Evolutionary conservation across 1,140 invertebrate genomes (phyloP), one percentile per base, ranked within the genome.

Genomic region (Galleria mellonella): DNA sequence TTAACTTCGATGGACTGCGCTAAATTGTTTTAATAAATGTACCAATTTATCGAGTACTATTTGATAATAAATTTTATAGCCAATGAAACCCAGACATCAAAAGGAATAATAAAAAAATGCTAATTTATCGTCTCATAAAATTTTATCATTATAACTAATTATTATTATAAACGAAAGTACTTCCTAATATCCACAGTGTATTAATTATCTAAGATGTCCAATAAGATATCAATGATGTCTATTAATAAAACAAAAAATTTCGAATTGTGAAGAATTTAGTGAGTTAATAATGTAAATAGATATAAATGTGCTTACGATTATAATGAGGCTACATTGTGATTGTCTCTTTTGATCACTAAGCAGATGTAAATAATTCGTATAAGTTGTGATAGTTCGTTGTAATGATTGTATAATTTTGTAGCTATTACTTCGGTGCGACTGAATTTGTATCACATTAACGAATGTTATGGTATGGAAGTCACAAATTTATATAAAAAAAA

Each of bases 311-410:
- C 65, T 77, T 72, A 66, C 46, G 64, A 50, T 57, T 44, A 49
- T 58, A 67, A 55, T 43, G 57, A 58, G 41, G 62, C 64, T 76
- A 63, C 62, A 72, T 72, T 74, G 56, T 61, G 59, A 70, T 59
- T 74, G 17, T 23, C 53, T 67, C 52, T 61, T 70, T 66, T 15
- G 60, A 66, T 64, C 46, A 57, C 44, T 59, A 62, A 62, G 55
- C 62, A 56, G 57, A 48, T 79, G 72, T 78, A 78, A 72, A 78
- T 73, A 78, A 58, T 72, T 75, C 69, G 14, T 61, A 54, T 73
- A 74, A 74, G 65, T 66, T 78, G 32, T 62, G 48, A 59, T 60
- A 59, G 55, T 61, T 63, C 47, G 54, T 61, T 62, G 57, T 54
- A 48, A 39, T 53, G 50, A 58, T 59, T 55, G 23, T 61, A 56